Evolutionary conservation across 2,113 vertebrate species (phyloP).

Genomic region (Actenoides lindsayi): DNA sequence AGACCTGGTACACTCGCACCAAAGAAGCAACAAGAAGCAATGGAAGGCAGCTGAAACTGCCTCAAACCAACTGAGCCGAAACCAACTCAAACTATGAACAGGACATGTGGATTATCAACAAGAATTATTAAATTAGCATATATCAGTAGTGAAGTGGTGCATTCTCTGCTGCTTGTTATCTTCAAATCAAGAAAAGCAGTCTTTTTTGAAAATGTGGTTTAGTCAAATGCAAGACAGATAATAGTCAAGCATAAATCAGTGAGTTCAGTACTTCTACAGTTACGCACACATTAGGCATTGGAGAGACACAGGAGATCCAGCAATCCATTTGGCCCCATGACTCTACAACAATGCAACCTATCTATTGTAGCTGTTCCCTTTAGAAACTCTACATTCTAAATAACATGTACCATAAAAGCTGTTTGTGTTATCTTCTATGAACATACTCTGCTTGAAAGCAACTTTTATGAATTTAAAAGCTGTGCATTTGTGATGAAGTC

Average conservation of each 20-base stretch:
- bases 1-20: neutral
- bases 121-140: neutral
- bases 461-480: neutral
- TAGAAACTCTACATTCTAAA: neutral
- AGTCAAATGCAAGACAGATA: neutral
- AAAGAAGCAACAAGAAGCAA: neutral
- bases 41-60: neutral
- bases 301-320: neutral
- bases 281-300: neutral
- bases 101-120: accelerated
- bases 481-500: neutral
- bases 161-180: neutral
- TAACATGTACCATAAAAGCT: neutral
- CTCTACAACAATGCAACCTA: neutral
- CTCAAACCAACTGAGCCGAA: neutral
- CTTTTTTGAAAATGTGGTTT: neutral
- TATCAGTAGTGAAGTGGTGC: neutral
- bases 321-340: neutral
- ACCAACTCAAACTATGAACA: neutral
- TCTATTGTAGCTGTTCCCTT: neutral
- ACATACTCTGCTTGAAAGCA: neutral
- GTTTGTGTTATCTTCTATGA: neutral
- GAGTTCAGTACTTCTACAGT: neutral
- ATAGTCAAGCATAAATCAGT: neutral
- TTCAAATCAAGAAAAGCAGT: neutral